A percentile compares a stretch with the other conserved stretches of the same genome.
Conservation (phyloP, 2,797 vertebrate genomes). For the Lepilemur ruficaudatus region DNA sequence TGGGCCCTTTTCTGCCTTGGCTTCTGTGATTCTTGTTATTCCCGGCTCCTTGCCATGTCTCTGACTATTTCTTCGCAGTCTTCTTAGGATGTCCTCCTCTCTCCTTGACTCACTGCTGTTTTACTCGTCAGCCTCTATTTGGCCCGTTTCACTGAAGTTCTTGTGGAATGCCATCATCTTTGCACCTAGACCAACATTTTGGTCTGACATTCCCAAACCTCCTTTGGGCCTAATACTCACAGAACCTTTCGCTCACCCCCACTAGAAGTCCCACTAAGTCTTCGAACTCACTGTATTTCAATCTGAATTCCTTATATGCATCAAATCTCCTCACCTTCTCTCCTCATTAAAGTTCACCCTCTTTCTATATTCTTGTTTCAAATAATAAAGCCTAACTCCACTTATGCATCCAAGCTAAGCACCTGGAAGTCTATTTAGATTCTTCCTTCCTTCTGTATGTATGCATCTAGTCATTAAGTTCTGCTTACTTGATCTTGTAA, state of each 20-base stretch:
- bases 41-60: neutral
- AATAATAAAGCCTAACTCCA: neutral
- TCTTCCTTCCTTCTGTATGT: neutral
- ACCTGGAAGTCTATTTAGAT: neutral
- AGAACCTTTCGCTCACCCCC: neutral
- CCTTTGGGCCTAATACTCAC: neutral
- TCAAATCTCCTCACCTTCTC: neutral
- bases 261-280: neutral
- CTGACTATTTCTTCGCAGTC: neutral
- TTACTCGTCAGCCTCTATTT: neutral
- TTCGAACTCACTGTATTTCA: neutral
- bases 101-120: neutral
- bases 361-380: neutral
- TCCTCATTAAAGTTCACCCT: neutral
- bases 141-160: neutral
- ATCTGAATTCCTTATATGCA: neutral
- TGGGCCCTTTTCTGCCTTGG: neutral
- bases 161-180: neutral
- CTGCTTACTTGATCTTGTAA: neutral
- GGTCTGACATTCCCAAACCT: neutral
- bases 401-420: neutral
- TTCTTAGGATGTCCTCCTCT: neutral
- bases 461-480: neutral
- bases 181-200: neutral
- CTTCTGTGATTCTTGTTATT: neutral